phyloP scores from a whole-genome alignment of 2,113 vertebrate species.

The Clarias batrachus region DNA sequence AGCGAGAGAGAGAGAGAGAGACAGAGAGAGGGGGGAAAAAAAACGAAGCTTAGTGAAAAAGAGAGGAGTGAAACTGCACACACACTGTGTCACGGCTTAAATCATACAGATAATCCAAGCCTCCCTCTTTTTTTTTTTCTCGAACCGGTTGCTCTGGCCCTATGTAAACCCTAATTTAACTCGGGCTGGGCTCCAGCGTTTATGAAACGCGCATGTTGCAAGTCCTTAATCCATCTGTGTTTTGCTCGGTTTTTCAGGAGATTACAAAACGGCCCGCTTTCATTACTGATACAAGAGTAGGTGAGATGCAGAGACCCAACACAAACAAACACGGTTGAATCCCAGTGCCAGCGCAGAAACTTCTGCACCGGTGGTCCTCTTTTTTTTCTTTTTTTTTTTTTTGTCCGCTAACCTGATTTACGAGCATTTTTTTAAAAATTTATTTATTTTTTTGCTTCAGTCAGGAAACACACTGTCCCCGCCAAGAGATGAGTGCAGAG shows the following conservation, averaged over 20 bases:
- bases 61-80: conserved; percentile 70
- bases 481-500: conserved; percentile 53
- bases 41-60: conserved; percentile 61
- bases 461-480: conserved; percentile 42
- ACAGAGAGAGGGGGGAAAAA: neutral
- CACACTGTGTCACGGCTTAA: conserved; percentile 82
- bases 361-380: conserved; percentile 58
- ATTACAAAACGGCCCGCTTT: conserved; percentile 73
- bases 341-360: conserved; percentile 60
- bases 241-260: conserved; percentile 74
- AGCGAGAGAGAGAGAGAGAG: too few species aligned
- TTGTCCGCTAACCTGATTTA: conserved; percentile 61
- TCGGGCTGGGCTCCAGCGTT: conserved; percentile 77
- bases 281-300: conserved; percentile 63
- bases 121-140: conserved; percentile 62
- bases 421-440: conserved; percentile 21
- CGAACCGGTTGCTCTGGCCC: conserved; percentile 68
- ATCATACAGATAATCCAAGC: conserved; percentile 84
- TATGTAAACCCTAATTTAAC: conserved; percentile 88
- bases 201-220: conserved; percentile 67
- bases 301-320: conserved; percentile 48
- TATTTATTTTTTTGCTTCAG: conserved; percentile 21
- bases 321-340: conserved; percentile 58
- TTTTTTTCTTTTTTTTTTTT: conserved; percentile 61
- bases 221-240: conserved; percentile 77